A percentile compares a stretch with the other conserved stretches of the same genome.
Evolutionary conservation across 2,888 invertebrate species (phyloP).

Genomic region (Pasiphila rectangulata): DNA sequence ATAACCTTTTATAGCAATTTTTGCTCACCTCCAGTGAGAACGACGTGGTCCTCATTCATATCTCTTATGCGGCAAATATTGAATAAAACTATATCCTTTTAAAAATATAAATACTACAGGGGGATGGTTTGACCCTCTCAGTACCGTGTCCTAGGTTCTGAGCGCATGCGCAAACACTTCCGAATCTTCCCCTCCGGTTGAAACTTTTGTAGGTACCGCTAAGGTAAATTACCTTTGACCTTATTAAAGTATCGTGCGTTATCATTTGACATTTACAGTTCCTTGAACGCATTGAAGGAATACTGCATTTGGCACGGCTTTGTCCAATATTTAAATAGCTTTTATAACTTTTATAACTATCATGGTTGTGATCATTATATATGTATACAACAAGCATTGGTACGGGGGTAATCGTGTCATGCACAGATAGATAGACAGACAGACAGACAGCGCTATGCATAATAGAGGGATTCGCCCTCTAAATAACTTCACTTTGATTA

Average conservation of each 20-base stretch:
- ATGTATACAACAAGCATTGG: too few relatives aligned
- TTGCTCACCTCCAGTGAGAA: conserved; percentile 90
- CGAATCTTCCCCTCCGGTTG: conserved; percentile 39
- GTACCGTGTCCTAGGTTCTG: conserved; percentile 24
- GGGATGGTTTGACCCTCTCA: conserved; percentile 26
- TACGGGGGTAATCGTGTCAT: too few relatives aligned
- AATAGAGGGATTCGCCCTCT: too few relatives aligned
- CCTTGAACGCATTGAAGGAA: conserved; percentile 7
- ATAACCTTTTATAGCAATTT: conserved; percentile 38
- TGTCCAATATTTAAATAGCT: too few relatives aligned
- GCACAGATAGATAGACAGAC: too few relatives aligned
- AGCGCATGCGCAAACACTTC: conserved; percentile 51
- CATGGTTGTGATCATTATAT: too few relatives aligned
- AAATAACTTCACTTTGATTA: too few relatives aligned
- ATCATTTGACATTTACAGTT: conserved; percentile 13
- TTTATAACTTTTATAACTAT: too few relatives aligned
- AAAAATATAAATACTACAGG: conserved; percentile 27
- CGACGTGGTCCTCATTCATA: conserved; percentile 96
- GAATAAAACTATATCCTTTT: conserved; percentile 54
- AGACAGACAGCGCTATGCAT: too few relatives aligned
- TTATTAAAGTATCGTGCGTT: conserved; percentile 27
- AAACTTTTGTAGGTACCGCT: conserved; percentile 32
- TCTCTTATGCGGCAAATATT: conserved; percentile 73
- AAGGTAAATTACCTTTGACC: conserved; percentile 39
- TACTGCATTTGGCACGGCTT: neutral